These are phyloP conservation scores for Thyatira batis DNA, from an alignment of 2,888 invertebrate genomes.

Conservation along the genomic window DNA sequence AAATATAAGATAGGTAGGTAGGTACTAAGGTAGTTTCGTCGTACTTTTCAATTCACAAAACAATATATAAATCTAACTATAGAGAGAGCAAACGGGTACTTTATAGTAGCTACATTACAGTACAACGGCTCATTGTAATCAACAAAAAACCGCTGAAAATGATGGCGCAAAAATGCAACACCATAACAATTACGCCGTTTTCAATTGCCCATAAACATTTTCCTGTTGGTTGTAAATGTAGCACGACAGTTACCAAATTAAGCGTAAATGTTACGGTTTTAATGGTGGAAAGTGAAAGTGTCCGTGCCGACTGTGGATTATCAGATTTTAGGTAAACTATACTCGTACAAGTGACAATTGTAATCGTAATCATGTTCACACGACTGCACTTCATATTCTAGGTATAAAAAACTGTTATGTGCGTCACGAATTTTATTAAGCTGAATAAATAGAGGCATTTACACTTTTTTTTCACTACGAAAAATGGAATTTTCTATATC, in stretches of 20 bases:
- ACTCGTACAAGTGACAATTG: neutral
- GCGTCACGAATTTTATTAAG: neutral
- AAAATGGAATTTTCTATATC: too few species aligned
- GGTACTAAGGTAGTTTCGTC: too few species aligned
- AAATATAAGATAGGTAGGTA: too few species aligned
- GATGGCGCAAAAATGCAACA: neutral
- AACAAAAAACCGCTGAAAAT: neutral
- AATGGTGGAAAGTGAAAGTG: slow-evolving; percentile 13
- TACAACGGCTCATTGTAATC: neutral
- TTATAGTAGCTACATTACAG: too few species aligned
- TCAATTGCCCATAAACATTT: neutral
- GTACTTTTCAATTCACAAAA: too few species aligned
- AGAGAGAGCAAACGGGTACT: too few species aligned
- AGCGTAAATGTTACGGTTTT: slow-evolving; percentile 10
- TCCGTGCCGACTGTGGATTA: slow-evolving; percentile 3
- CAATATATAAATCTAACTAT: too few species aligned
- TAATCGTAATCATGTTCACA: neutral
- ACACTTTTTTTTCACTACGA: too few species aligned
- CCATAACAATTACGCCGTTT: neutral
- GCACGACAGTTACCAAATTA: slow-evolving; percentile 9
- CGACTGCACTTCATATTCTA: neutral
- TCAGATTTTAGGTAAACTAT: neutral
- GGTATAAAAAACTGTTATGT: neutral
- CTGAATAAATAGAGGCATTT: neutral
- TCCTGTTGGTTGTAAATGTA: neutral